Base-by-base conservation (phyloP, 2,888 invertebrate species). In the Campoplex nolae region DNA sequence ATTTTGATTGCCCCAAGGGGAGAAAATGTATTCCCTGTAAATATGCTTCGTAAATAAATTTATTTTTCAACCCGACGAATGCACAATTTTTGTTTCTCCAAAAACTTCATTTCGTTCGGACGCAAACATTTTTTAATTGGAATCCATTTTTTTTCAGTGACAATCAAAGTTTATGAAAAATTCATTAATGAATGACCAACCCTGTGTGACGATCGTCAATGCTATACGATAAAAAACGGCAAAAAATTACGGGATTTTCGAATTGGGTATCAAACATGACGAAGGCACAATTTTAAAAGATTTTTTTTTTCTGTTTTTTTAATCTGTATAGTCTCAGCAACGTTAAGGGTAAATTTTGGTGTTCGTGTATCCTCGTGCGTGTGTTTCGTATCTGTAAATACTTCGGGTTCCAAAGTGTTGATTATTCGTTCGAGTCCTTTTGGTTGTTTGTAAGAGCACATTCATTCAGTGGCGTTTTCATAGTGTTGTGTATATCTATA, bases 191-290 rank as follows among this genome's bases (percentile, higher is more conserved):
- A 58, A 81, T 73, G 71, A 54, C 32, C 75, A 75, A 82, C 75
- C 54, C 65, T 75, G 75, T 82, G 74, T 68, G 65, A 81, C 51
- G 35, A 68, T 76, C 35, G 74, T 68, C 75, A 68, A 82, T 58
- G 58, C 67, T 68, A 23, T 48, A 67, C 48, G 28, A 45, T 4
- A 70, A 68, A 67, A 77, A 81, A 82, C 45, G 74, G 32, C 32
- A 28, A 82, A 75, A 58, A 68, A 58, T 82, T 76, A 82, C 82
- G 75, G 82, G 82, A 58, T 58, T 75, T 45, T 68, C 56, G 56
- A 82, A 56, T 70, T 16, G 32, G 56, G 48, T 74, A 35, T 75
- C 11, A 67, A 54, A 65, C 48, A 45, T 71, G 48, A 48, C 42
- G 28, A 65, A 38, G 65, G 28, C 32, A 48, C 32, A 16, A 13